phyloP scores from a whole-genome alignment of 2,113 vertebrate species.

The Sterrhoptilus dennistouni region DNA sequence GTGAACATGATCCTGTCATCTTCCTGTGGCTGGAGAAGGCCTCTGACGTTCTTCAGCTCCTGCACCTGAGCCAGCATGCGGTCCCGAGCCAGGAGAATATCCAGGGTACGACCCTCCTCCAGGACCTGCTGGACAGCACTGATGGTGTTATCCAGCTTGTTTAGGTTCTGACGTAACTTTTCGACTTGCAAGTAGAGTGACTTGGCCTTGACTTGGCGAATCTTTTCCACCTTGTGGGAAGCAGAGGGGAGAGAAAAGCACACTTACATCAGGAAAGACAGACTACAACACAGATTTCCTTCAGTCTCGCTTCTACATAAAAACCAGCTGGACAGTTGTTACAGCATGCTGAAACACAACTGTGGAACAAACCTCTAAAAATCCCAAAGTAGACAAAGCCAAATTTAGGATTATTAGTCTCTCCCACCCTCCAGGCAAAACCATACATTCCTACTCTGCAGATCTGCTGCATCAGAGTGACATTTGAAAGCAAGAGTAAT shows the following conservation, averaged over 20 bases:
- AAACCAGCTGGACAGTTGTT: not conserved
- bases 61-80: conserved; percentile 96
- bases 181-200: conserved; percentile 97
- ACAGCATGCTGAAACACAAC: not conserved
- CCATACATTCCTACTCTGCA: not conserved
- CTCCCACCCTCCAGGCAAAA: not conserved
- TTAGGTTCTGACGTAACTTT: conserved; percentile 93
- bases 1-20: conserved; percentile 96
- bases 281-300: not conserved
- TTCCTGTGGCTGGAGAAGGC: conserved; percentile 92
- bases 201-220: conserved; percentile 97
- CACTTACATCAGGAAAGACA: not conserved
- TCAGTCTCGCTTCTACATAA: fast-evolving
- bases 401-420: not conserved
- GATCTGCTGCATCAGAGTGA: not conserved
- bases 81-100: conserved; percentile 91
- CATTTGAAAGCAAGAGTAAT: not conserved
- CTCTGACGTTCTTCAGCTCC: conserved; percentile 90
- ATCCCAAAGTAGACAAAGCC: fast-evolving
- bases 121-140: conserved; percentile 93
- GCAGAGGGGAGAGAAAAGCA: not conserved
- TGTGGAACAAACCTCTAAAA: not conserved
- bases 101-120: conserved; percentile 91
- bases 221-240: conserved; percentile 92
- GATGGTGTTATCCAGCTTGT: conserved; percentile 94